Percentiles rank a stretch among this genome's conserved stretches.
Conservation (phyloP, 37 sponge, comb jelly and placozoan species). For the Spongilla lacustris region DNA sequence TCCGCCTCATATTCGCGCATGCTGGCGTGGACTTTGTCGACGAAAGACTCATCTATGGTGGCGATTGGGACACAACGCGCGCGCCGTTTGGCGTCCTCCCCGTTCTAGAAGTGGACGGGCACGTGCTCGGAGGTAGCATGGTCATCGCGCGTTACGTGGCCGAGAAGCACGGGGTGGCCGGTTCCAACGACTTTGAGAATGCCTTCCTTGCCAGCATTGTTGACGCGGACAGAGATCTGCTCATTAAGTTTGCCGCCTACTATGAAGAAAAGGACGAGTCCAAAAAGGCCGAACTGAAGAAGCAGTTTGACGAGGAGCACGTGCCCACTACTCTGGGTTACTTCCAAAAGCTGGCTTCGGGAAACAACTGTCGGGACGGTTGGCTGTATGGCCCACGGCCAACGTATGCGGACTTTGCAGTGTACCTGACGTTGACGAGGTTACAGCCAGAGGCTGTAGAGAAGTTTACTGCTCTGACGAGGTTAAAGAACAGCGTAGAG, state of each 20-base stretch:
- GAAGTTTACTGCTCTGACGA: conserved; percentile 33
- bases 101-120: conserved; percentile 62
- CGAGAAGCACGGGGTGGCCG: conserved; percentile 63
- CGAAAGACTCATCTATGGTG: neutral
- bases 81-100: conserved; percentile 58
- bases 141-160: conserved; percentile 46
- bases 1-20: conserved; percentile 47
- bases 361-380: conserved; percentile 10
- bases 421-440: neutral
- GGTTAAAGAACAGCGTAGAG: conserved; percentile 28
- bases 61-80: conserved; percentile 24
- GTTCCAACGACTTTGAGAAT: conserved; percentile 60
- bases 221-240: conserved; percentile 46
- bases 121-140: conserved; percentile 35
- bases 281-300: conserved; percentile 36
- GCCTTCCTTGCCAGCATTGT: conserved; percentile 52
- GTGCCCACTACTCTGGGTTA: conserved; percentile 8
- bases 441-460: conserved; percentile 4
- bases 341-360: conserved; percentile 19
- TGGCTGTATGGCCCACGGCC: conserved; percentile 38
- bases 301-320: conserved; percentile 12
- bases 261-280: conserved; percentile 50
- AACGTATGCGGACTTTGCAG: conserved; percentile 41
- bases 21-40: conserved; percentile 54
- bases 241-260: neutral